A percentile compares a stretch with the other conserved stretches of the same genome.
phyloP scores from a whole-genome alignment of 2,888 invertebrate species.

The Drosophila barbarae region DNA sequence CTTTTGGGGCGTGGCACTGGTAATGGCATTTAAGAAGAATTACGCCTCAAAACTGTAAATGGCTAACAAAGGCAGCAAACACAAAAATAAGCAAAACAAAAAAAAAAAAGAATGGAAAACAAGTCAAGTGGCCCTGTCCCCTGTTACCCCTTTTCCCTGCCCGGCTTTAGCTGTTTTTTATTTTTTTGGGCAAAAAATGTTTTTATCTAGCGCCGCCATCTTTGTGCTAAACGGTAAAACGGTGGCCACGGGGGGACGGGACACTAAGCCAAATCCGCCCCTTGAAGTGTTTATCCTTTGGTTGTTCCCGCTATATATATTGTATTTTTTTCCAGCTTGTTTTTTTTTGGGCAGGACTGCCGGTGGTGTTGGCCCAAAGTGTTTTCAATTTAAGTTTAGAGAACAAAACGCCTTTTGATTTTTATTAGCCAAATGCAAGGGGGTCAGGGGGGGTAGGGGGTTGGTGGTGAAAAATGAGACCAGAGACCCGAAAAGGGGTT shows the following conservation, averaged over 20 bases:
- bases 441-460: not conserved
- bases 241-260: constrained; percentile 1
- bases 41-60: constrained; percentile 74
- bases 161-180: constrained; percentile 35
- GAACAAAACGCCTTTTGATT: constrained; percentile 78
- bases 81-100: not conserved
- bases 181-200: constrained; percentile 61
- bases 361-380: constrained; percentile 67
- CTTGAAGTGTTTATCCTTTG: constrained; percentile 74
- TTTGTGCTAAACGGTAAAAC: constrained; percentile 69
- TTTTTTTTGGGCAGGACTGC: constrained; percentile 22
- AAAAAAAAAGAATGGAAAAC: constrained; percentile 18
- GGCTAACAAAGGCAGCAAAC: constrained; percentile 39
- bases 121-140: constrained; percentile 36
- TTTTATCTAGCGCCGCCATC: constrained; percentile 73
- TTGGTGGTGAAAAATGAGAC: not conserved
- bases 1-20: constrained; percentile 55
- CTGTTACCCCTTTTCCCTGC: constrained; percentile 12
- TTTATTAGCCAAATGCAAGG: constrained; percentile 61
- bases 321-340: constrained; percentile 16
- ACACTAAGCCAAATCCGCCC: constrained; percentile 74
- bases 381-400: constrained; percentile 80
- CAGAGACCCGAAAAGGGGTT: no score
- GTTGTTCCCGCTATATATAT: constrained; percentile 19
- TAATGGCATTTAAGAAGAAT: constrained; percentile 64